phyloP scores from a whole-genome alignment of 2,888 invertebrate genomes.

The Axea sp. region DNA sequence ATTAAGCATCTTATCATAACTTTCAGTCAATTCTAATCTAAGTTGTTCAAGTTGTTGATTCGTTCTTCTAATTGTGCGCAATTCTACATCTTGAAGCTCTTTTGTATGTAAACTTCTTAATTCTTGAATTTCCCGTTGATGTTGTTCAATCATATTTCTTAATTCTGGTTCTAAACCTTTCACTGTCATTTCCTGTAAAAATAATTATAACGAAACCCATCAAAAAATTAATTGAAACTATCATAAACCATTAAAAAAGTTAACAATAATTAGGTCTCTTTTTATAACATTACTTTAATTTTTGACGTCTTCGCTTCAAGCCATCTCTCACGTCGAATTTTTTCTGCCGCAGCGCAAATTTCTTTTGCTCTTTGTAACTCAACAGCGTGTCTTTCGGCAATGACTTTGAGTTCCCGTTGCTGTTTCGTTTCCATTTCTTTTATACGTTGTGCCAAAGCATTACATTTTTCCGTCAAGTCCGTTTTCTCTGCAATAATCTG shows the following conservation, averaged over 20 bases:
- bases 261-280: constrained; percentile 1
- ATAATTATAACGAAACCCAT: not conserved
- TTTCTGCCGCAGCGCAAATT: constrained; percentile 88
- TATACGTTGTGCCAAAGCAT: constrained; percentile 84
- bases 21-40: constrained; percentile 82
- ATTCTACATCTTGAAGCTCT: constrained; percentile 84
- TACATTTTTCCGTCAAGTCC: constrained; percentile 86
- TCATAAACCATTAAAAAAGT: no score
- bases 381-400: constrained; percentile 87
- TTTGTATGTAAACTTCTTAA: constrained; percentile 84
- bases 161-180: constrained; percentile 93
- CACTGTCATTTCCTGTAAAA: constrained; percentile 86
- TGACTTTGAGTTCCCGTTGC: constrained; percentile 84
- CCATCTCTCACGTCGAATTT: constrained; percentile 88
- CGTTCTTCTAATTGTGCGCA: constrained; percentile 82
- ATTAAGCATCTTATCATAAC: constrained; percentile 83
- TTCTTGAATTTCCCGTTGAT: constrained; percentile 86
- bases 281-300: constrained; percentile 84
- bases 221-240: no score
- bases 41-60: constrained; percentile 83
- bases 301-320: constrained; percentile 91
- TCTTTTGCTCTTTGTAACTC: constrained; percentile 88
- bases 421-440: constrained; percentile 85
- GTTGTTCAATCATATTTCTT: constrained; percentile 87
- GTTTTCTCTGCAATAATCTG: constrained; percentile 89